Evolutionary conservation across 2,888 invertebrate genomes (phyloP).

Genomic region (Erannis defoliaria): DNA sequence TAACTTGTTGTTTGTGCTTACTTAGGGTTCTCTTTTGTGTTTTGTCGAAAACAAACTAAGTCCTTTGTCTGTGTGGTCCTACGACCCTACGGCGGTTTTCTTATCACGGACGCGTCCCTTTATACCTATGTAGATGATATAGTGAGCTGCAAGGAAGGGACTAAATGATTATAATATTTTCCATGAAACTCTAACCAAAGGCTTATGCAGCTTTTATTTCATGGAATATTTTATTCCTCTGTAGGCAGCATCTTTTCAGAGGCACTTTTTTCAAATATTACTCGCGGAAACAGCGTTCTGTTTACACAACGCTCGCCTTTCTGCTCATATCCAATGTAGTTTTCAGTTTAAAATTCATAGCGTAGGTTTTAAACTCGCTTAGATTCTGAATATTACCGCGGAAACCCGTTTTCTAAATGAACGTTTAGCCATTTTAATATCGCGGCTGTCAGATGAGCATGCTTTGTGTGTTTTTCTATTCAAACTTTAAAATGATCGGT

Average conservation of each 20-base stretch:
- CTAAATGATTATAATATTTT: constrained; percentile 36
- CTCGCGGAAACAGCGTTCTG: constrained; percentile 65
- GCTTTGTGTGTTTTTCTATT: constrained; percentile 30
- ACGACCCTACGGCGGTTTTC: constrained; percentile 71
- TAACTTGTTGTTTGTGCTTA: constrained; percentile 70
- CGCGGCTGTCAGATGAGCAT: constrained; percentile 41
- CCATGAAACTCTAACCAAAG: constrained; percentile 38
- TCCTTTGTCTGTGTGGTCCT: constrained; percentile 69
- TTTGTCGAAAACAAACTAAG: constrained; percentile 71
- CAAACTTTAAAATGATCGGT: constrained; percentile 27
- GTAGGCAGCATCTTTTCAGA: constrained; percentile 63
- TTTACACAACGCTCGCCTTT: constrained; percentile 74
- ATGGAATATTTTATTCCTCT: constrained; percentile 63
- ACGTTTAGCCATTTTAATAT: constrained; percentile 63
- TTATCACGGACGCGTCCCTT: constrained; percentile 64
- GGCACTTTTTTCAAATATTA: constrained; percentile 72
- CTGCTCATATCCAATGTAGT: constrained; percentile 77
- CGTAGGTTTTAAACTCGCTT: constrained; percentile 75
- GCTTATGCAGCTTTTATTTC: constrained; percentile 43
- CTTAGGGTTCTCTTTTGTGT: constrained; percentile 74
- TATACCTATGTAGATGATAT: constrained; percentile 42
- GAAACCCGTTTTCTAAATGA: constrained; percentile 68
- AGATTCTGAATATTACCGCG: constrained; percentile 66
- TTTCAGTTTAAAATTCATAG: constrained; percentile 80
- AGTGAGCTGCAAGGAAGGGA: constrained; percentile 31